Evolutionary conservation across 1,140 invertebrate species (phyloP).

Genomic region (Nasonia vitripennis): DNA sequence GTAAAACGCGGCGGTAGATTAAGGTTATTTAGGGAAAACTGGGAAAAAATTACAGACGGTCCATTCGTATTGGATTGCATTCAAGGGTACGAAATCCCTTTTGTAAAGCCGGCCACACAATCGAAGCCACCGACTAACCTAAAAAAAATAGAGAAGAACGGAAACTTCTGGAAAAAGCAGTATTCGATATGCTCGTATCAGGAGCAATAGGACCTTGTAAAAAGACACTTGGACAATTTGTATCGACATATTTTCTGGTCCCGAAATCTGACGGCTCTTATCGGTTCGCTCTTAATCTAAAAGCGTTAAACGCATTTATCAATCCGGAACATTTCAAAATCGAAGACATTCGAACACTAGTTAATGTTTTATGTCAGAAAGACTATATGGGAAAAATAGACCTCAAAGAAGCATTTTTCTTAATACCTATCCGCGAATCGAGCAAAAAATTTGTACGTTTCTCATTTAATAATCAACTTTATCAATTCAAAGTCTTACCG

Average conservation of each 20-base stretch:
- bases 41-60: too few relatives aligned
- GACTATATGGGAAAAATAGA: constrained; percentile 50
- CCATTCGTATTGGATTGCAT: constrained; percentile 45
- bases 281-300: constrained; percentile 60
- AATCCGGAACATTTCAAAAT: constrained; percentile 59
- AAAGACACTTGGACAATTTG: constrained; percentile 16
- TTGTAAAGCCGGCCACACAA: constrained; percentile 8
- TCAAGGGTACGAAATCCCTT: constrained; percentile 30
- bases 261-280: constrained; percentile 55
- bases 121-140: background rate
- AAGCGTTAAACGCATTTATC: constrained; percentile 59
- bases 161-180: too few relatives aligned
- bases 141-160: background rate
- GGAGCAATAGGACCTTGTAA: constrained; percentile 36
- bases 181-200: constrained; percentile 18
- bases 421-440: constrained; percentile 13
- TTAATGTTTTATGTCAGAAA: too few relatives aligned
- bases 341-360: constrained; percentile 56
- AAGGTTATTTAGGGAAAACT: constrained; percentile 30
- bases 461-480: constrained; percentile 40
- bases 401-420: constrained; percentile 45
- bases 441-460: constrained; percentile 44
- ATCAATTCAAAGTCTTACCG: constrained; percentile 35
- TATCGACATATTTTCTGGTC: constrained; percentile 54
- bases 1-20: constrained; percentile 27